A percentile compares a stretch with the other conserved stretches of the same genome.
phyloP scores from a whole-genome alignment of 2,113 vertebrate genomes.

The Atlantisia rogersi region DNA sequence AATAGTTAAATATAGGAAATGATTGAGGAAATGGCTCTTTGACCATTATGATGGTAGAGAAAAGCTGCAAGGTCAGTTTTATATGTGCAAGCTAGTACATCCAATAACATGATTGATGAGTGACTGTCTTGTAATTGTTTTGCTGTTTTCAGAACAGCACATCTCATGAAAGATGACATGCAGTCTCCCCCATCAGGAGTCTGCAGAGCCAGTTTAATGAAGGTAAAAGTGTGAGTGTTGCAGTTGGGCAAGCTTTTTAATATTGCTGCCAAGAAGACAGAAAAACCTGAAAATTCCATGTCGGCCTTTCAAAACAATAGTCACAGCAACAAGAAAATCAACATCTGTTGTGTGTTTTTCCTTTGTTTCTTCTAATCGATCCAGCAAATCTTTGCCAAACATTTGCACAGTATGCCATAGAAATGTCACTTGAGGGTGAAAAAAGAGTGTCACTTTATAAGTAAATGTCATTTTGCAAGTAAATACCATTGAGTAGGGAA shows the following conservation, averaged over 20 bases:
- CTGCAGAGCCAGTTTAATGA: slow-evolving; percentile 25
- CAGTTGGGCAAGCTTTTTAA: slow-evolving; percentile 1
- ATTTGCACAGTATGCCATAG: slow-evolving; percentile 67
- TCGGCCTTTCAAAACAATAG: slow-evolving; percentile 72
- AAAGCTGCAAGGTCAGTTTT: neutral
- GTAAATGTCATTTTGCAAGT: slow-evolving; percentile 77
- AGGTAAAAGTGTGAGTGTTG: neutral
- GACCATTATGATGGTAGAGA: neutral
- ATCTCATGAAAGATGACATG: neutral
- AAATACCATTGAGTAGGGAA: slow-evolving; percentile 64
- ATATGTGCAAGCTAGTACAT: neutral
- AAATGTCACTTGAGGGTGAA: slow-evolving; percentile 74
- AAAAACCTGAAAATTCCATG: slow-evolving; percentile 57
- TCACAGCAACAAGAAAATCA: slow-evolving; percentile 68
- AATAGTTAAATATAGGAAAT: neutral
- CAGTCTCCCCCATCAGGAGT: neutral
- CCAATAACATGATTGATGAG: neutral
- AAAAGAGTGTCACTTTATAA: slow-evolving; percentile 72
- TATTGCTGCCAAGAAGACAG: slow-evolving; percentile 56
- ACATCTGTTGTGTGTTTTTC: slow-evolving; percentile 59
- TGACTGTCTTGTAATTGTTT: neutral
- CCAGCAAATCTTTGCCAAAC: slow-evolving; percentile 72
- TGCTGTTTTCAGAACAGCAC: neutral
- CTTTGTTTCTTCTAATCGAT: slow-evolving; percentile 67
- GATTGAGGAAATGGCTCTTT: neutral